Evolutionary conservation across 2,113 vertebrate genomes (phyloP), one percentile per base, ranked within the genome.

Genomic region (Boulengeromyrus knoepffleri): DNA sequence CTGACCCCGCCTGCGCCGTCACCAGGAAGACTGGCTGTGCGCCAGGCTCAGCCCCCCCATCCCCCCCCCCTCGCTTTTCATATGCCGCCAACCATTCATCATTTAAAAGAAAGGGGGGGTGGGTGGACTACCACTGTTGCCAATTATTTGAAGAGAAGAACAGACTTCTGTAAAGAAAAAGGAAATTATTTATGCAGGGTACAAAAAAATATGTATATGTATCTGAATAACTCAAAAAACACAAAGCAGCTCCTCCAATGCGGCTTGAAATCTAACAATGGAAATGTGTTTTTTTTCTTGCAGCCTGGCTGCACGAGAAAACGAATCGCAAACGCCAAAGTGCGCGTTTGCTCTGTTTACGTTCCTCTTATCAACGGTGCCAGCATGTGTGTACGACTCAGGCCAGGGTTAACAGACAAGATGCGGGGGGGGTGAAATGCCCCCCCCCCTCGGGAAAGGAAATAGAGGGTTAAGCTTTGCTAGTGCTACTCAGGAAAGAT

Each of bases 41-140:
- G 96, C 96, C 97, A 96, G 92, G 93, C 92, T 94, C 91, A 94
- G 95, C 91, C 96, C 96, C 96, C 80, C 42, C 17, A 31, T 39
- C 74, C 39, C 80, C 80, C 39, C 80, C 93, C 92, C 91, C 93
- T 92, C 46, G 92, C 27, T 96, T 96, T 96, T 97, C 94, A 97
- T 97, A 95, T 95, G 39, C 0, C 39, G 95, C 96, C 97, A 97
- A 95, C 95, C 95, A 96, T 96, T 96, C 96, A 97, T 95, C 96
- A 93, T 95, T 96, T 95, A 94, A 95, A 96, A 96, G 95, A 94
- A 92, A 5, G 15, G 45, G 39, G 36, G 49, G 45, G 92, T 31
- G 92, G 92, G 94, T 94, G 92, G 91, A 77, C 93, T 91, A 93
- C 91, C 93, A 95, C 95, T 95, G 96, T 94, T 96, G 96, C 96